These are phyloP conservation scores for Noctuana brunneofusca DNA, from an alignment of 2,888 invertebrate species.

Conservation along the genomic window DNA sequence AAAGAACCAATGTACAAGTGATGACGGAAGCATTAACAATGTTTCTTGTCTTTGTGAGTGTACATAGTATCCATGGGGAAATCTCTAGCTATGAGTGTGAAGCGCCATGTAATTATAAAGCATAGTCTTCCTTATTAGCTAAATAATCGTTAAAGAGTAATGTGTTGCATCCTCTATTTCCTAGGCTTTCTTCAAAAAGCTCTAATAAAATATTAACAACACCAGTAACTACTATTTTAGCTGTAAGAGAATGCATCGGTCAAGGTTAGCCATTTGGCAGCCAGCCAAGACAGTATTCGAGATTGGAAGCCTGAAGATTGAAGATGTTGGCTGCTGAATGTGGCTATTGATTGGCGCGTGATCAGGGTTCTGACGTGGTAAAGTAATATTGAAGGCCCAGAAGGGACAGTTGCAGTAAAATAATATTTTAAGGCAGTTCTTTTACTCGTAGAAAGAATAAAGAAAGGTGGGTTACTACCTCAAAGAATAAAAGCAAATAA, in stretches of 20 bases:
- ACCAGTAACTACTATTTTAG: constrained; percentile 27
- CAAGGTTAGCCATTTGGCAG: constrained; percentile 32
- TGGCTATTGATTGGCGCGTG: constrained; percentile 7
- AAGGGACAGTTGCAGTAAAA: neutral
- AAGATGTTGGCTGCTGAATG: constrained; percentile 24
- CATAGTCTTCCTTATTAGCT: too few species aligned
- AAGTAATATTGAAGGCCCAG: neutral
- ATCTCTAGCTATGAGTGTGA: too few species aligned
- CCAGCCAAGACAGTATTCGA: constrained; percentile 22
- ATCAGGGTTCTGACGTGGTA: constrained; percentile 10
- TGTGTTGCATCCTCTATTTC: neutral
- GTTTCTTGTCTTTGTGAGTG: too few species aligned
- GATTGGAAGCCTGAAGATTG: constrained; percentile 26
- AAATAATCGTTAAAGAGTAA: too few species aligned
- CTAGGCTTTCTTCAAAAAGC: neutral
- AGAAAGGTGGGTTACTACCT: too few species aligned
- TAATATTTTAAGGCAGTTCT: too few species aligned
- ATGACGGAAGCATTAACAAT: too few species aligned
- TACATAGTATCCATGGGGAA: too few species aligned
- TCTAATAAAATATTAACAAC: neutral
- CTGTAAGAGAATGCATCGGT: constrained; percentile 21
- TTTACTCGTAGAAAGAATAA: too few species aligned
- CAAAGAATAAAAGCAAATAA: too few species aligned
- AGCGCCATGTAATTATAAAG: too few species aligned
- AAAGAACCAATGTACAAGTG: too few species aligned